Evolutionary conservation across 1,140 invertebrate genomes (phyloP), one percentile per base, ranked within the genome.

Genomic region (Delia radicum): DNA sequence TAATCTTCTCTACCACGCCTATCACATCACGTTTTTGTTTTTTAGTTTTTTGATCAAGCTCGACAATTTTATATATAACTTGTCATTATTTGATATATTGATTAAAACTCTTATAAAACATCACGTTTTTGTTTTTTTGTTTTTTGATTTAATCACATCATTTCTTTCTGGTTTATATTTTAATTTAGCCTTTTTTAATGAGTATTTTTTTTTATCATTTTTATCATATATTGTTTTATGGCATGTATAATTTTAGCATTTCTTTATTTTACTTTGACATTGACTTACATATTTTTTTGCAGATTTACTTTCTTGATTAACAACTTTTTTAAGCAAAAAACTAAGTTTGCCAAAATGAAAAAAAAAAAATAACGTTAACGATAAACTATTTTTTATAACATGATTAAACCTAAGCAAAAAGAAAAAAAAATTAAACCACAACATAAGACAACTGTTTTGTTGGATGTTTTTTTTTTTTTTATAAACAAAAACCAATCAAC

Each of bases 211-310:
- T n/a, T n/a, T n/a, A n/a, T n/a, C n/a, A n/a, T n/a, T n/a, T n/a
- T n/a, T n/a, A n/a, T n/a, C n/a, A n/a, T n/a, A n/a, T n/a, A n/a
- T n/a, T n/a, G n/a, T n/a, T n/a, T n/a, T n/a, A n/a, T n/a, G n/a
- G n/a, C n/a, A n/a, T n/a, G n/a, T n/a, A n/a, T 10, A 42, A 42
- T 42, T 42, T 42, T 55, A 7, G 48, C 48, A 55, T 55, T 55
- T 55, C 48, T 55, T 55, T 55, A 21, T 55, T 55, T 55, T 55
- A 55, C 48, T 55, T 55, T 55, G 48, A 55, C 48, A 55, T 55
- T 55, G 48, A 55, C 48, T 55, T 55, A 55, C 48, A 55, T 55
- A n/a, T n/a, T n/a, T n/a, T 55, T 55, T 55, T 21, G 48, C 48
- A 55, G 7, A 55, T 55, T 55, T 55, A 18, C 48, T 55, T 55